Conservation (phyloP, 2,888 invertebrate genomes). For the Monoplex corrugatus region DNA sequence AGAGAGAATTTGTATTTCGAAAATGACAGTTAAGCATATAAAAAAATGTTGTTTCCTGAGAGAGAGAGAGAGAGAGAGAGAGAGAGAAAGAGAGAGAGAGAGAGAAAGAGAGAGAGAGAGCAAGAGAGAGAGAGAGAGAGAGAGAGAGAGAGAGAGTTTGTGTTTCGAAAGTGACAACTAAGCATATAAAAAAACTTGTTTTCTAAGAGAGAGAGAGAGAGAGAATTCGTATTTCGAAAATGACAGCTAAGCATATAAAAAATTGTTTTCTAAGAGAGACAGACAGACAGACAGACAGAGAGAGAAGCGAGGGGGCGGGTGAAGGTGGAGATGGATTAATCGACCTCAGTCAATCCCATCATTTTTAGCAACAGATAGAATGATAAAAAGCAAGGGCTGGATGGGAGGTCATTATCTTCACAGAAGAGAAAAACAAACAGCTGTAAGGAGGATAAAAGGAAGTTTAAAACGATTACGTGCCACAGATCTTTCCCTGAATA, state of each 20-base stretch:
- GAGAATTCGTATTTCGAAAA: no score
- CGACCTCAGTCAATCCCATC: no score
- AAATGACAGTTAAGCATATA: background rate
- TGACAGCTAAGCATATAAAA: background rate
- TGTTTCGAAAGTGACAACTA: background rate
- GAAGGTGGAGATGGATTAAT: no score
- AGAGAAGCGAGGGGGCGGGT: no score
- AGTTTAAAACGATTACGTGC: no score
- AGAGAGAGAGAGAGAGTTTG: background rate
- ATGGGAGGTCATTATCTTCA: no score
- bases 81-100: background rate
- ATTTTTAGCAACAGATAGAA: no score
- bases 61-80: conserved; percentile 18
- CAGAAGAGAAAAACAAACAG: no score
- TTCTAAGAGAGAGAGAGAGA: background rate
- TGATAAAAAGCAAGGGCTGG: no score
- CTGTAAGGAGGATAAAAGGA: no score
- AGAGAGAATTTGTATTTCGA: background rate
- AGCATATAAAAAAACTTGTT: background rate
- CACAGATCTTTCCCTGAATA: no score
- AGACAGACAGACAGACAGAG: no score
- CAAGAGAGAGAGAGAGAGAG: background rate
- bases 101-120: background rate
- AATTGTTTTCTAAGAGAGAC: background rate
- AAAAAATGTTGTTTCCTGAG: background rate